Evolutionary conservation across 2,113 vertebrate species (phyloP).

Genomic region (Pelodiscus sinensis): DNA sequence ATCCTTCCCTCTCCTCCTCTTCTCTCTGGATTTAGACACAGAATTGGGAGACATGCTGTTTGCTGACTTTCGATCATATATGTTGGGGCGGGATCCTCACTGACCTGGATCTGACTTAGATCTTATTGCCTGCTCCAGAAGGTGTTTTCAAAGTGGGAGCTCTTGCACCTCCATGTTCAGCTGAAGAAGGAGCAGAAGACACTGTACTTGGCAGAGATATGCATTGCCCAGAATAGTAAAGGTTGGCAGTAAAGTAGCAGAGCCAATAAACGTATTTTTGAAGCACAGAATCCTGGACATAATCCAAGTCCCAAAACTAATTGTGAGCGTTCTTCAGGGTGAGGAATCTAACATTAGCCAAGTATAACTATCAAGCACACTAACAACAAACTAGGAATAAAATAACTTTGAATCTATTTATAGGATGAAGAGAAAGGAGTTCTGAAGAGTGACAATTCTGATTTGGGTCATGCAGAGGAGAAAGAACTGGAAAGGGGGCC

Average conservation of each 20-base stretch:
- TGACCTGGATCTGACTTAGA: neutral
- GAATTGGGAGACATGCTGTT: neutral
- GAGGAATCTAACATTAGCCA: neutral
- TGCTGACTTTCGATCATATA: neutral
- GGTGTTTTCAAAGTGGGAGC: neutral
- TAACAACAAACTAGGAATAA: neutral
- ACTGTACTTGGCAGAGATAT: neutral
- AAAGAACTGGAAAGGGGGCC: neutral
- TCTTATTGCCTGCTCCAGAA: neutral
- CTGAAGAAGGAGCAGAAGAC: neutral
- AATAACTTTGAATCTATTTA: neutral
- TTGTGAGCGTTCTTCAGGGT: neutral
- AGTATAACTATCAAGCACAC: too few relatives aligned
- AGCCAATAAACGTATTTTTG: neutral
- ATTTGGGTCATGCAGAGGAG: neutral
- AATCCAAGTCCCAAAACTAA: neutral
- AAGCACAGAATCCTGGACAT: neutral
- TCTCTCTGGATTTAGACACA: neutral
- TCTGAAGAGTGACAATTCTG: neutral
- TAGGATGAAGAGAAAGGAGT: neutral
- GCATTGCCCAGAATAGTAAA: neutral
- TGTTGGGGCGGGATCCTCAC: neutral
- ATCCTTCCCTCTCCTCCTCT: neutral
- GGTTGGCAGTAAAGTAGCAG: neutral
- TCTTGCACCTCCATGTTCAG: neutral